Percentiles rank a stretch among this genome's conserved stretches.
Evolutionary conservation across 2,888 invertebrate species (phyloP).

Genomic region (Erpobdella octoculata): DNA sequence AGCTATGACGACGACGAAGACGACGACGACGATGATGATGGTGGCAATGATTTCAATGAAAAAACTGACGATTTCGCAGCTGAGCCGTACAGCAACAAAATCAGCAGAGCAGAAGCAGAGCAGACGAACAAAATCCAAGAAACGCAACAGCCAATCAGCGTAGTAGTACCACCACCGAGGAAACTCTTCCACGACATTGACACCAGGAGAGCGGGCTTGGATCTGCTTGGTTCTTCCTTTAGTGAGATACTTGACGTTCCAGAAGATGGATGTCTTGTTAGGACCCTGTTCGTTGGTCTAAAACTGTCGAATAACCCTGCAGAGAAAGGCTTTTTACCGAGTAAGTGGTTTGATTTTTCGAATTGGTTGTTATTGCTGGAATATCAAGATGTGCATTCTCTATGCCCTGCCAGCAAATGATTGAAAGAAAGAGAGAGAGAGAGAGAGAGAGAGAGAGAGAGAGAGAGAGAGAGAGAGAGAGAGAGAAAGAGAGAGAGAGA

Average conservation of each 20-base stretch:
- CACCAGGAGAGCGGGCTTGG: neutral
- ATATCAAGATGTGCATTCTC: no score
- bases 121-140: neutral
- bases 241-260: conserved; percentile 25
- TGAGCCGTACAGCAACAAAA: no score
- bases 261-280: conserved; percentile 31
- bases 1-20: neutral
- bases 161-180: neutral
- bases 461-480: no score
- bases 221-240: neutral
- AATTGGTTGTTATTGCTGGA: no score
- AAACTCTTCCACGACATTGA: neutral
- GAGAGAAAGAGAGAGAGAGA: no score
- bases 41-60: neutral
- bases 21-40: neutral
- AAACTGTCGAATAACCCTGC: neutral
- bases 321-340: neutral
- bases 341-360: no score
- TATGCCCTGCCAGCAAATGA: no score
- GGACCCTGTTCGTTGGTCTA: conserved; percentile 31
- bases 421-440: no score
- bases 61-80: no score
- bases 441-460: no score
- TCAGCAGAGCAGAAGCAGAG: no score
- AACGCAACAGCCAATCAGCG: no score